Conservation (phyloP, 2,888 invertebrate genomes). For the Phragmatobia fuliginosa region DNA sequence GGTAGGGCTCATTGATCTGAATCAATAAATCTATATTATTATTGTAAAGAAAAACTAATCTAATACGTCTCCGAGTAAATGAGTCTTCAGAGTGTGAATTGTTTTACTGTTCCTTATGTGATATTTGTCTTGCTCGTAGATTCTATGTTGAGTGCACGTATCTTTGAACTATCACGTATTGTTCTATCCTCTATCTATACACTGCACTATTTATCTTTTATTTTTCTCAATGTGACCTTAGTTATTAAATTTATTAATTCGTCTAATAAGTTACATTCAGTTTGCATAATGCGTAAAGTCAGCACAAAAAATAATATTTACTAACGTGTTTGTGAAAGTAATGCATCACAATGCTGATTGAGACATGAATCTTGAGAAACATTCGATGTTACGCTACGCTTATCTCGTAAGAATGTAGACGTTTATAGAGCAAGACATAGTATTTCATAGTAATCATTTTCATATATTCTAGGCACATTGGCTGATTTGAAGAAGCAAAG, state of each 20-base stretch:
- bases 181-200: slow-evolving; percentile 36
- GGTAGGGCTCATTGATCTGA: too few species aligned
- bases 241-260: slow-evolving; percentile 10
- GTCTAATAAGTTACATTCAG: slow-evolving; percentile 10
- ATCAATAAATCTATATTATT: neutral
- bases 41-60: neutral
- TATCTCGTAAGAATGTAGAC: slow-evolving; percentile 42
- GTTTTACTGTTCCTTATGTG: slow-evolving; percentile 38
- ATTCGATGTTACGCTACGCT: slow-evolving; percentile 45
- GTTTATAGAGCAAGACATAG: slow-evolving; percentile 22
- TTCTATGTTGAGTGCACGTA: slow-evolving; percentile 48
- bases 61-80: slow-evolving; percentile 1
- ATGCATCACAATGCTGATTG: slow-evolving; percentile 53
- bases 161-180: slow-evolving; percentile 35
- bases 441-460: slow-evolving; percentile 31
- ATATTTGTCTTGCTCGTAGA: slow-evolving; percentile 28
- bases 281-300: slow-evolving; percentile 31
- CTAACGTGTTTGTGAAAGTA: slow-evolving; percentile 60
- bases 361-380: slow-evolving; percentile 50
- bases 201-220: slow-evolving; percentile 39
- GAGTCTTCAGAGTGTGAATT: slow-evolving; percentile 42
- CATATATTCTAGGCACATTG: slow-evolving; percentile 89
- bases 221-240: slow-evolving; percentile 35
- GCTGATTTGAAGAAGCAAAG: slow-evolving; percentile 97
- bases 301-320: slow-evolving; percentile 54